Percentiles rank a stretch among this genome's conserved stretches.
Conservation (phyloP, 1,140 invertebrate genomes). For the Anoplolepis gracilipes region DNA sequence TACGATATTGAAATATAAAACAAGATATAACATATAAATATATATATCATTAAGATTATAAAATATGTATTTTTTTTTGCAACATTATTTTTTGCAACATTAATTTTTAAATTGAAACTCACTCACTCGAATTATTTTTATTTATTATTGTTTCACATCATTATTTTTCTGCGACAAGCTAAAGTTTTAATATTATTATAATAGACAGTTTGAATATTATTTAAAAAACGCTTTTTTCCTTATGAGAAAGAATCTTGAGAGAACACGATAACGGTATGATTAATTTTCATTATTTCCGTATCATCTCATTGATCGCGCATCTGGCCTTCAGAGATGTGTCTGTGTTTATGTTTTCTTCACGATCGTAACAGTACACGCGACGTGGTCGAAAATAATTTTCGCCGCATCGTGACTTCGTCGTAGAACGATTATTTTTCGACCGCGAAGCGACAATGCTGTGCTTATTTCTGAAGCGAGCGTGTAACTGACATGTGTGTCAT, state of each 20-base stretch:
- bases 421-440: neutral
- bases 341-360: slow-evolving; percentile 11
- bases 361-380: slow-evolving; percentile 7
- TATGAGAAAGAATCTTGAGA: neutral
- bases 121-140: neutral
- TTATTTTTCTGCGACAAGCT: neutral
- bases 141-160: neutral
- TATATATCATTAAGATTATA: neutral
- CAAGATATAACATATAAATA: neutral
- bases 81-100: neutral
- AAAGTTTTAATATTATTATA: neutral
- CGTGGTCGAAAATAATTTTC: slow-evolving; percentile 17
- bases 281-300: neutral
- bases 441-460: neutral
- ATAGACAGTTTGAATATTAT: neutral
- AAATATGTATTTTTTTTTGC: neutral
- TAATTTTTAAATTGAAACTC: neutral
- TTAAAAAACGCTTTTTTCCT: neutral
- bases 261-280: neutral
- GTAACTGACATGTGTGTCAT: neutral
- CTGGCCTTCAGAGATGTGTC: neutral
- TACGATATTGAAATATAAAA: neutral
- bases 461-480: neutral
- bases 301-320: neutral
- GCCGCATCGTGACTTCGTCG: neutral